Evolutionary conservation across 2,888 invertebrate genomes (phyloP), one percentile per base, ranked within the genome.

Genomic region (Tanypteryx hageni): DNA sequence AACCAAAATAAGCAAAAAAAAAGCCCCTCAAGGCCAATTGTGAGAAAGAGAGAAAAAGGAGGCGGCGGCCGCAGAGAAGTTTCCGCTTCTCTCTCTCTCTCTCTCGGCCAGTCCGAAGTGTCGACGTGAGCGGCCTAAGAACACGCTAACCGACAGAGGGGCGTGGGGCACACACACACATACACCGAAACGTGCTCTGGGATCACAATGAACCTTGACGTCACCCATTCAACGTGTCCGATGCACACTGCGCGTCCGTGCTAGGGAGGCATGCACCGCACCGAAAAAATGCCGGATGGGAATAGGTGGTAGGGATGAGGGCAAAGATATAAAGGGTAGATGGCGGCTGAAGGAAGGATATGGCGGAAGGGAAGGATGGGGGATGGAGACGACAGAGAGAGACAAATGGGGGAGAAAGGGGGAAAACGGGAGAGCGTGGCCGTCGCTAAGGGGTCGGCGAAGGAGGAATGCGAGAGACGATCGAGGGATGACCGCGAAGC

Each of bases 171-270:
- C 27, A 59, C 31, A 61, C 89, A 31, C 31, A 9, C 27, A 59
- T 16, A 61, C 89, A 31, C 14, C 57, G 31, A 18, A 31, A 89
- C 89, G 89, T 89, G 89, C 64, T 31, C 89, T 27, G 89, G 89
- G 89, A 89, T 89, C 89, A 64, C 64, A 89, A 89, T 89, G 44
- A n/a, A 9, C 64, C 89, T 64, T 64, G 89, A 89, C 89, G 89
- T 89, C 89, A 89, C 89, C 89, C 89, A 59, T 85, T 85, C 85
- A 85, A 58, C 85, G 85, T 14, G 22, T 22, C 76, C 76, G 76
- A 76, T 76, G 76, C 76, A 76, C 76, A 22, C 18, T 44, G 44
- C 44, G 44, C 44, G 44, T 44, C 44, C 44, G 44, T 44, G 44
- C 44, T 44, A 13, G 68, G 68, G 68, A 68, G 22, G n/a, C 22